A percentile compares a stretch with the other conserved stretches of the same genome.
phyloP scores from a whole-genome alignment of 2,888 invertebrate genomes.

The Agriotes lineatus region DNA sequence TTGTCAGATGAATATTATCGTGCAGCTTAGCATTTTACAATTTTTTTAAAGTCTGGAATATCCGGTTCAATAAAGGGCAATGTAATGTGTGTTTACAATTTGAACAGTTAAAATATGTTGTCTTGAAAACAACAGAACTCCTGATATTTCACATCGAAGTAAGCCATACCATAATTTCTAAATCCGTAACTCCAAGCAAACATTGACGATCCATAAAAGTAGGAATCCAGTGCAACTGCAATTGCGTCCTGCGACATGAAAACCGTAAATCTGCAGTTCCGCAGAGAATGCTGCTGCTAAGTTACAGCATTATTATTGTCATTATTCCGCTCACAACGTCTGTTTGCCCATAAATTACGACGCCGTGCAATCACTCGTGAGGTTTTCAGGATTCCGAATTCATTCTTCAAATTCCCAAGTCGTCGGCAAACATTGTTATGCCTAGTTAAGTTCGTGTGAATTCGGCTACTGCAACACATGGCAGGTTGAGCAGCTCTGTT shows the following conservation, averaged over 20 bases:
- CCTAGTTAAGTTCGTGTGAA: conserved; percentile 28
- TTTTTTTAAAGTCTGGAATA: too few relatives aligned
- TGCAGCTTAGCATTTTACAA: too few relatives aligned
- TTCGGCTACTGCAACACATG: conserved; percentile 26
- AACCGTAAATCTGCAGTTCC: neutral
- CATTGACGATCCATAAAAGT: too few relatives aligned
- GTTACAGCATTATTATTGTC: conserved; percentile 8
- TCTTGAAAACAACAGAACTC: too few relatives aligned
- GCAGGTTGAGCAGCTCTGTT: conserved; percentile 22
- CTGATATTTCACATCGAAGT: too few relatives aligned
- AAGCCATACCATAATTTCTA: too few relatives aligned
- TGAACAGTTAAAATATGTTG: too few relatives aligned
- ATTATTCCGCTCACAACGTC: conserved; percentile 9
- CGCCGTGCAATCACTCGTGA: neutral
- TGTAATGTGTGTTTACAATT: too few relatives aligned
- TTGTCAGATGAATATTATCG: too few relatives aligned
- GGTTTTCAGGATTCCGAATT: conserved; percentile 10
- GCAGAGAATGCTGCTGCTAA: neutral
- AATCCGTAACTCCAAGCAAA: too few relatives aligned
- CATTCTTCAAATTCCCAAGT: conserved; percentile 22
- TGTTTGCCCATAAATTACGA: conserved; percentile 13
- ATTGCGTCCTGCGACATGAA: neutral
- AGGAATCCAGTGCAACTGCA: neutral
- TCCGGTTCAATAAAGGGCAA: too few relatives aligned
- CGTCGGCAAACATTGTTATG: conserved; percentile 24